A percentile compares a stretch with the other conserved stretches of the same genome.
Conservation (phyloP, 2,797 vertebrate genomes). For the Leptoclinus maculatus region DNA sequence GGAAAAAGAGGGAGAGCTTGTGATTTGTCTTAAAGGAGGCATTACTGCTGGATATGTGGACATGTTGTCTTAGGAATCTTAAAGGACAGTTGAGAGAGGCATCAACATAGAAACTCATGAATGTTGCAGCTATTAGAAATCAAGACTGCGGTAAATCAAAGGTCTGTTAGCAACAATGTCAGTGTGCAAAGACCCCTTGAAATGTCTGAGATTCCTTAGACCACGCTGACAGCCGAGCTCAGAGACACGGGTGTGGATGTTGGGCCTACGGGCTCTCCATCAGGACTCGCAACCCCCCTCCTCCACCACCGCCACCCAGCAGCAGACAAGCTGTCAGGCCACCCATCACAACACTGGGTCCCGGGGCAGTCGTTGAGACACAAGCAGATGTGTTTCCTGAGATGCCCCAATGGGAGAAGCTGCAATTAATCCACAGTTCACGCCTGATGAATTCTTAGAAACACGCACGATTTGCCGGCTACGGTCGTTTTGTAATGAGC, state of each 20-base stretch:
- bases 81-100: neutral
- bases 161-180: no score
- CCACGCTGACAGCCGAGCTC: conserved; percentile 25
- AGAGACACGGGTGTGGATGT: conserved; percentile 50
- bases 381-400: conserved; percentile 58
- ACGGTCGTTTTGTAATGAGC: conserved; percentile 7
- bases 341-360: conserved; percentile 44
- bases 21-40: neutral
- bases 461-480: neutral
- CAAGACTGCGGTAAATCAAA: neutral
- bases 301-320: neutral
- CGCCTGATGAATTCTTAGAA: conserved; percentile 7
- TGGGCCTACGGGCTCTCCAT: conserved; percentile 23
- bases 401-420: conserved; percentile 12
- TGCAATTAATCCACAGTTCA: conserved; percentile 29
- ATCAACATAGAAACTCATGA: neutral
- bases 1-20: neutral
- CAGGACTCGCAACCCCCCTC: neutral
- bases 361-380: conserved; percentile 42
- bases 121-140: neutral
- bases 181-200: no score
- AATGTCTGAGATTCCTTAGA: neutral
- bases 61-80: neutral
- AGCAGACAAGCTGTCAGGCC: conserved; percentile 55
- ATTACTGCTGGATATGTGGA: neutral